Evolutionary conservation across 2,113 vertebrate genomes (phyloP).

Genomic region (Colossoma macropomum): DNA sequence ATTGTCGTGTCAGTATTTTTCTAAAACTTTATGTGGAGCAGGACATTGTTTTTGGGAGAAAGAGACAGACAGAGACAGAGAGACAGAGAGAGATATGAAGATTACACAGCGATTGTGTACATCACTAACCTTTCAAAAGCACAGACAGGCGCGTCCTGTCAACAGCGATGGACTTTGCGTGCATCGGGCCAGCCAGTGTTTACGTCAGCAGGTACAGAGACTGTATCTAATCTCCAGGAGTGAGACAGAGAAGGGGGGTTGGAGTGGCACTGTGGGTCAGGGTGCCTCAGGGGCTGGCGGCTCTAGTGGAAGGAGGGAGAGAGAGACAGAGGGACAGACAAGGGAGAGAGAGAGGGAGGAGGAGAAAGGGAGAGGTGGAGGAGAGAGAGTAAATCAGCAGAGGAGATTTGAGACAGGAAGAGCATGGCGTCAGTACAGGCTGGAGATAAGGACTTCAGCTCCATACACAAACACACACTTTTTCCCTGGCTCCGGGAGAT

Average conservation of each 20-base stretch:
- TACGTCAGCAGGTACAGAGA: conserved; percentile 61
- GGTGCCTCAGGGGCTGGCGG: conserved; percentile 52
- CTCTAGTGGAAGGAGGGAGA: conserved; percentile 16
- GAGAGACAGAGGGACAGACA: conserved; percentile 17
- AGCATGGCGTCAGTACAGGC: conserved; percentile 81
- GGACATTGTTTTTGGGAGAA: neutral
- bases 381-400: conserved; percentile 78
- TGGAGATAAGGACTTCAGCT: conserved; percentile 79
- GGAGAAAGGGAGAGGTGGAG: conserved; percentile 62
- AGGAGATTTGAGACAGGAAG: conserved; percentile 88
- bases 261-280: conserved; percentile 37
- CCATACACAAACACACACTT: conserved; percentile 78
- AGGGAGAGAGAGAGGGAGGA: conserved; percentile 30
- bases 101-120: conserved; percentile 49
- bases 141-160: conserved; percentile 54
- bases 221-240: conserved; percentile 59
- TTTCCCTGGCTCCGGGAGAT: conserved; percentile 56
- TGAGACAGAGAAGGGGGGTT: conserved; percentile 43
- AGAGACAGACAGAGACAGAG: conserved; percentile 2
- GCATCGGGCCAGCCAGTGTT: conserved; percentile 52
- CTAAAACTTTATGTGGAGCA: neutral
- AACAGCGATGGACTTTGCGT: conserved; percentile 56
- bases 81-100: conserved; percentile 26
- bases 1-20: conserved; percentile 8
- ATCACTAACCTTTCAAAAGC: conserved; percentile 48